phyloP scores from a whole-genome alignment of 2,113 vertebrate species.

The Entelurus aequoreus region DNA sequence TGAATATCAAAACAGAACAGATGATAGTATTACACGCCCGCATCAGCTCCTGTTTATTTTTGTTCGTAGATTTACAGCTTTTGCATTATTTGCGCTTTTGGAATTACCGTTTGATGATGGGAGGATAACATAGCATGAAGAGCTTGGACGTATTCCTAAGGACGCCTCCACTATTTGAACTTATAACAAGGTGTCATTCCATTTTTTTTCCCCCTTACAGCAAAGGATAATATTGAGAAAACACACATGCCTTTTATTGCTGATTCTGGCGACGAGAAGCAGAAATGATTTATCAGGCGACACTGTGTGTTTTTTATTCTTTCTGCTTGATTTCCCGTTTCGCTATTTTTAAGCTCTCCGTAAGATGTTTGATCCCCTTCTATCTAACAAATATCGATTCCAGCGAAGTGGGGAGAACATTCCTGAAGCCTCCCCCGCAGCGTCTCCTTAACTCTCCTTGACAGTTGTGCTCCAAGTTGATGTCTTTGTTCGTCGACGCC shows the following conservation, averaged over 20 bases:
- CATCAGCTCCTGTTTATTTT: slow-evolving; percentile 45
- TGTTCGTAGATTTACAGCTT: slow-evolving; percentile 11
- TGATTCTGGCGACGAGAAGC: slow-evolving; percentile 26
- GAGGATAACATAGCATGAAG: slow-evolving; percentile 10
- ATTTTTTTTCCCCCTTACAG: slow-evolving; percentile 21
- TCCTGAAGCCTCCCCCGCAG: slow-evolving; percentile 27
- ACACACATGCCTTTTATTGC: slow-evolving; percentile 26
- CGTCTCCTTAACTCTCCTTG: slow-evolving; percentile 17
- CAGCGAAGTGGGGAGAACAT: slow-evolving; percentile 13
- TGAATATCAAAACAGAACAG: slow-evolving; percentile 32
- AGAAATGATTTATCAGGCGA: slow-evolving; percentile 10
- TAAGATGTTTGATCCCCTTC: slow-evolving; percentile 11
- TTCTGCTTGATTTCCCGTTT: slow-evolving; percentile 17
- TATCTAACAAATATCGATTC: slow-evolving; percentile 35
- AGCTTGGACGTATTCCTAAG: slow-evolving; percentile 6
- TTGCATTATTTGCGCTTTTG: slow-evolving; percentile 14
- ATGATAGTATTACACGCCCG: slow-evolving; percentile 43
- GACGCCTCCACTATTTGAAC: slow-evolving; percentile 17
- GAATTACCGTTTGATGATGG: slow-evolving; percentile 36
- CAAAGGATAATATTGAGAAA: slow-evolving; percentile 36
- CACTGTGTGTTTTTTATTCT: slow-evolving; percentile 6
- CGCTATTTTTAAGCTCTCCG: slow-evolving; percentile 9
- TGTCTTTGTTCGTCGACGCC: slow-evolving; percentile 47
- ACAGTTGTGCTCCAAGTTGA: slow-evolving; percentile 47
- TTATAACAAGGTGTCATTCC: slow-evolving; percentile 24